Conservation (phyloP, 2,113 vertebrate species). For the Ailuropoda melanoleuca region DNA sequence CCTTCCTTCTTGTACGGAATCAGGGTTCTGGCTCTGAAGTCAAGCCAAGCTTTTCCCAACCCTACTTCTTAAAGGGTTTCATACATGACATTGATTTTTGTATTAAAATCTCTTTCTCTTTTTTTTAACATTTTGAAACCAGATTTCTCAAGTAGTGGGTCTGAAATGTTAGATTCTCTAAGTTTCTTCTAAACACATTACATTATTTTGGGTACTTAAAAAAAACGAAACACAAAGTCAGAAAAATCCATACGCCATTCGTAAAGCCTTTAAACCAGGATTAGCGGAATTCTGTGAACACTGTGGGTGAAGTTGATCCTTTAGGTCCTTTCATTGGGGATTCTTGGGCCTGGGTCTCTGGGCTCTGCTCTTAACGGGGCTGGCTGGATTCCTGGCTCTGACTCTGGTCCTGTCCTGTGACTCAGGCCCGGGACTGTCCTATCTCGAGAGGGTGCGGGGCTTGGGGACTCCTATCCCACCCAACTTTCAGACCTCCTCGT, state of each 20-base stretch:
- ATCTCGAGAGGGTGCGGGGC: background rate
- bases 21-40: background rate
- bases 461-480: background rate
- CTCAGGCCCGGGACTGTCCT: background rate
- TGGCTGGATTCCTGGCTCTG: background rate
- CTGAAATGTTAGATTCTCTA: background rate
- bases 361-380: background rate
- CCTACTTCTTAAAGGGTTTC: background rate
- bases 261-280: background rate
- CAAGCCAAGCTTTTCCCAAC: background rate
- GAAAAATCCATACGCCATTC: background rate
- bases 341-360: background rate
- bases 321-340: background rate
- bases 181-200: background rate
- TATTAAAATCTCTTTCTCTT: too few species aligned
- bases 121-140: background rate
- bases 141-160: background rate
- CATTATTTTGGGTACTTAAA: background rate
- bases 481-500: background rate
- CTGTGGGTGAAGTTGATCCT: background rate
- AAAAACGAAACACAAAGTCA: background rate
- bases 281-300: rapidly evolving
- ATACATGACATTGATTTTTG: background rate
- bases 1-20: background rate
- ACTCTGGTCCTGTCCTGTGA: background rate